Percentiles rank a stretch among this genome's conserved stretches.
These are phyloP conservation scores for Desmodus rotundus DNA, from an alignment of 2,113 vertebrate species.

Conservation along the genomic window DNA sequence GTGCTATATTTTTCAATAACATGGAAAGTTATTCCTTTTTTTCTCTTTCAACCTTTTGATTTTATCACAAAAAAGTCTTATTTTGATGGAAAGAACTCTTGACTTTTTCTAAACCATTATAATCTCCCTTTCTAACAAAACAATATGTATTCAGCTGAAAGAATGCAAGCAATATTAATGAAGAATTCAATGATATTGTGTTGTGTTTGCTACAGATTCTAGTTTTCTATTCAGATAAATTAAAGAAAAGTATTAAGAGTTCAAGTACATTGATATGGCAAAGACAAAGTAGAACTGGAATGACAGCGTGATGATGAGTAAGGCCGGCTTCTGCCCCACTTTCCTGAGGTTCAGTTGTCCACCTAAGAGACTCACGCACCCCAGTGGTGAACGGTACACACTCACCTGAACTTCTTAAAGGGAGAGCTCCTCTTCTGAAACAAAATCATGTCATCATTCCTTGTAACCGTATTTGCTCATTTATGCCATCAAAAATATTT, in stretches of 20 bases:
- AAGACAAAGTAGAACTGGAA: neutral
- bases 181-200: neutral
- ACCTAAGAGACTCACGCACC: neutral
- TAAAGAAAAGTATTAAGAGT: neutral
- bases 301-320: too few species aligned
- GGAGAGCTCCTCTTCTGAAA: neutral
- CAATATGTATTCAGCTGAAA: neutral
- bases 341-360: fast-evolving
- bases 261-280: neutral
- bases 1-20: neutral
- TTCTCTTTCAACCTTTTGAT: neutral
- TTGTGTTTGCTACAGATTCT: neutral
- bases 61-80: neutral
- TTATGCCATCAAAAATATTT: neutral
- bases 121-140: neutral
- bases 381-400: neutral
- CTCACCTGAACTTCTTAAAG: neutral
- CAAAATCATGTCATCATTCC: neutral
- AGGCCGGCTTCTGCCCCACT: neutral
- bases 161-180: neutral
- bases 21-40: neutral
- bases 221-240: neutral
- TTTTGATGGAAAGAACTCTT: neutral
- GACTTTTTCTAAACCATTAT: neutral
- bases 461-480: neutral